Evolutionary conservation across 2,888 invertebrate species (phyloP).

Genomic region (Noctua fimbriata): DNA sequence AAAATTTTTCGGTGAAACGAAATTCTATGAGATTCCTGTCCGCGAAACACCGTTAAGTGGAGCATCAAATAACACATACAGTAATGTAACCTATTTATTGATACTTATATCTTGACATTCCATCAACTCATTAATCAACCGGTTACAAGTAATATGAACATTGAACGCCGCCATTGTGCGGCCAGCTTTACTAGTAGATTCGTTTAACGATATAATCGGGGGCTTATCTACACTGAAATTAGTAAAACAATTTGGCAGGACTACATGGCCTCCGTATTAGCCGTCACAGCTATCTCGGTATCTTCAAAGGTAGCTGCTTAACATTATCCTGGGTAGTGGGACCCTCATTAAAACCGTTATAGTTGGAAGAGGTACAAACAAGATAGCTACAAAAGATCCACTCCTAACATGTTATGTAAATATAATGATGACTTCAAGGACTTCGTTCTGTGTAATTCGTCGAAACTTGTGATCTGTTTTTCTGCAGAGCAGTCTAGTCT

Average conservation of each 20-base stretch:
- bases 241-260: constrained; percentile 28
- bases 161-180: constrained; percentile 10
- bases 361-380: constrained; percentile 15
- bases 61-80: too few species aligned
- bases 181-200: constrained; percentile 11
- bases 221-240: constrained; percentile 23
- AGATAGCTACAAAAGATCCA: constrained; percentile 38
- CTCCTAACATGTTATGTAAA: constrained; percentile 3
- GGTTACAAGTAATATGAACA: constrained; percentile 6
- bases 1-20: too few species aligned
- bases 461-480: background rate
- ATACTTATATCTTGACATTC: constrained; percentile 1
- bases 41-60: too few species aligned
- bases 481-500: background rate
- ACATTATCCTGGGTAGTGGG: constrained; percentile 25
- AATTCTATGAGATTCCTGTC: too few species aligned
- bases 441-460: background rate
- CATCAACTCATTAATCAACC: background rate
- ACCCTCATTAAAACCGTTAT: constrained; percentile 56
- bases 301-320: constrained; percentile 39
- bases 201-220: constrained; percentile 3
- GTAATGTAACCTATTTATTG: background rate
- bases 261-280: constrained; percentile 17
- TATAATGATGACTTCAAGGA: background rate
- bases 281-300: constrained; percentile 32